These are phyloP conservation scores for Morelia viridis DNA, from an alignment of 2,797 vertebrate species.

Conservation along the genomic window DNA sequence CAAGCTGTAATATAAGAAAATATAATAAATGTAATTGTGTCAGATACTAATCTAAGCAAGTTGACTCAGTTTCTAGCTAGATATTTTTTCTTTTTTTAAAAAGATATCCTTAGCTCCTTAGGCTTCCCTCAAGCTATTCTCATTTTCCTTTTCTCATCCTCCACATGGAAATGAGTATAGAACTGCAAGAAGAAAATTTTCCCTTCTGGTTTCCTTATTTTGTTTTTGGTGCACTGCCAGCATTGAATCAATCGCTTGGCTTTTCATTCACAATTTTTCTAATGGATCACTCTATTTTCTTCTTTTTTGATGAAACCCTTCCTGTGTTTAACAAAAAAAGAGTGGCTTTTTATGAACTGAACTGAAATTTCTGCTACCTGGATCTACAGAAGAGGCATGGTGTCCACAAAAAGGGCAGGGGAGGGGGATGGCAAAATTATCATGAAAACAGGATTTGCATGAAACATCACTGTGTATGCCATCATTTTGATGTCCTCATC, in stretches of 20 bases:
- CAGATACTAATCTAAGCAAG: constrained; percentile 12
- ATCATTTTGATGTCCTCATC: not conserved
- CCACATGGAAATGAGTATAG: not conserved
- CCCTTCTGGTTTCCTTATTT: not conserved
- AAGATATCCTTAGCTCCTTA: not conserved
- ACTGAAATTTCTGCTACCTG: not conserved
- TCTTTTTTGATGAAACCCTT: not conserved
- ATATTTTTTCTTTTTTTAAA: not conserved
- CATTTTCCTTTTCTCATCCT: not conserved
- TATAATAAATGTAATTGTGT: not conserved
- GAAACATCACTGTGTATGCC: not conserved
- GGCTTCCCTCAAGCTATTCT: not conserved
- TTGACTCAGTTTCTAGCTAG: not conserved
- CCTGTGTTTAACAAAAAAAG: not conserved
- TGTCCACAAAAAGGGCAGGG: not conserved
- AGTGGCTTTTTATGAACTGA: not conserved
- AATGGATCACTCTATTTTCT: not conserved
- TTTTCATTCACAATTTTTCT: not conserved
- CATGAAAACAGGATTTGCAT: not conserved
- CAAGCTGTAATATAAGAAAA: constrained; percentile 26
- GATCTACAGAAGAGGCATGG: not conserved
- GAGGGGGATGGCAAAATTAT: not conserved
- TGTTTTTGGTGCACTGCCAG: not conserved
- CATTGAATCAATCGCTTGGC: not conserved
- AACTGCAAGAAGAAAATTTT: not conserved